phyloP scores from a whole-genome alignment of 1,140 invertebrate species.

The Anastrepha ludens region DNA sequence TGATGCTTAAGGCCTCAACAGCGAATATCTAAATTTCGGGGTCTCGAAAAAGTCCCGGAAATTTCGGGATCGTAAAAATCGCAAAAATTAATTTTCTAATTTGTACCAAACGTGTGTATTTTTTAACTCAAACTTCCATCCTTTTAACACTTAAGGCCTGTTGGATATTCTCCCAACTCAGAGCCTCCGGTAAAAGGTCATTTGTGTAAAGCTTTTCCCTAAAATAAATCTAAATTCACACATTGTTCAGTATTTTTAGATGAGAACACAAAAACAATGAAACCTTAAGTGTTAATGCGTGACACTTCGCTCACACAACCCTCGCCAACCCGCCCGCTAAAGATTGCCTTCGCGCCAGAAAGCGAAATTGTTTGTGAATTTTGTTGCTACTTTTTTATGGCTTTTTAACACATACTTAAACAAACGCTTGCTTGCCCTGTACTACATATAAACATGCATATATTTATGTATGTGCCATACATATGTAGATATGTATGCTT shows the following conservation, averaged over 20 bases:
- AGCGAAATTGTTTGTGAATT: constrained; percentile 33
- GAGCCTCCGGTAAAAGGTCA: not conserved
- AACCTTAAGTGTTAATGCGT: not conserved
- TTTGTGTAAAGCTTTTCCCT: not conserved
- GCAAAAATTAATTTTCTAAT: no score
- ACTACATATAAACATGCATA: no score
- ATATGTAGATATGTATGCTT: not conserved
- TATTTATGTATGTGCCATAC: no score
- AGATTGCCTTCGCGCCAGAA: not conserved
- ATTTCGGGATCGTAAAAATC: no score
- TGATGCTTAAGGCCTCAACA: no score
- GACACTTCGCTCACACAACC: not conserved
- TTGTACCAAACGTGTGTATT: no score
- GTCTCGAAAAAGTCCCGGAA: no score
- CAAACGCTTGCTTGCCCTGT: not conserved
- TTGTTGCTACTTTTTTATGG: not conserved
- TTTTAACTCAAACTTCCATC: no score
- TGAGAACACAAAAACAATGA: not conserved
- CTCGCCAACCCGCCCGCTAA: not conserved
- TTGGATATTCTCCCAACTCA: not conserved
- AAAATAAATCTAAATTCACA: not conserved
- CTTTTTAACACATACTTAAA: not conserved
- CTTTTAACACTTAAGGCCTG: no score
- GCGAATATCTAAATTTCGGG: no score
- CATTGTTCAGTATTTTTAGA: not conserved